These are phyloP conservation scores for Montipora capitata DNA, from an alignment of 92 coral and sea anemone genomes.

Conservation along the genomic window DNA sequence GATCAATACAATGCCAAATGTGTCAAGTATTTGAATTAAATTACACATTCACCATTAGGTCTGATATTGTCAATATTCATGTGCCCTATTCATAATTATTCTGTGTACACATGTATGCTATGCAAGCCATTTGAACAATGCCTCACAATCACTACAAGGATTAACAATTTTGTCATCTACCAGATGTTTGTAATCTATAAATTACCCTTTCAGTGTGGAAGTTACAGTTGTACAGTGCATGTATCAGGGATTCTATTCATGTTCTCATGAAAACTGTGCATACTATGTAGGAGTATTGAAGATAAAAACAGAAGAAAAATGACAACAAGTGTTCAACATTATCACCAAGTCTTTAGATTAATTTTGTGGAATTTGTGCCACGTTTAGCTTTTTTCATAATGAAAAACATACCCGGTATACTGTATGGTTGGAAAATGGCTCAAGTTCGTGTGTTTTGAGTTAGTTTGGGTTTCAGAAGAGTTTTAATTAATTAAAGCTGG, in stretches of 20 bases:
- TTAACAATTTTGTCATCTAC: no score
- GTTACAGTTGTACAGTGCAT: neutral
- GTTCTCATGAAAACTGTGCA: neutral
- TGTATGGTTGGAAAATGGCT: no score
- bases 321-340: neutral
- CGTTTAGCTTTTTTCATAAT: neutral
- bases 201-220: neutral
- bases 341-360: neutral
- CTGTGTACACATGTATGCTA: neutral
- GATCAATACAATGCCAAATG: no score
- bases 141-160: no score
- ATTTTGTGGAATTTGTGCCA: no score
- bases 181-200: neutral
- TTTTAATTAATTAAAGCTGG: no score
- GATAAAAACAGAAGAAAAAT: neutral
- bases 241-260: neutral
- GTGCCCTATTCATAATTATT: neutral
- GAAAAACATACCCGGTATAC: neutral
- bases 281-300: neutral
- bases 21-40: no score
- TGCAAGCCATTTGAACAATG: neutral
- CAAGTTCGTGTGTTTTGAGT: no score
- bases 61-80: neutral
- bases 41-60: neutral
- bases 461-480: no score